Percentiles rank a stretch among this genome's conserved stretches.
Conservation (phyloP, 2,113 vertebrate species). For the Collichthys lucidus region DNA sequence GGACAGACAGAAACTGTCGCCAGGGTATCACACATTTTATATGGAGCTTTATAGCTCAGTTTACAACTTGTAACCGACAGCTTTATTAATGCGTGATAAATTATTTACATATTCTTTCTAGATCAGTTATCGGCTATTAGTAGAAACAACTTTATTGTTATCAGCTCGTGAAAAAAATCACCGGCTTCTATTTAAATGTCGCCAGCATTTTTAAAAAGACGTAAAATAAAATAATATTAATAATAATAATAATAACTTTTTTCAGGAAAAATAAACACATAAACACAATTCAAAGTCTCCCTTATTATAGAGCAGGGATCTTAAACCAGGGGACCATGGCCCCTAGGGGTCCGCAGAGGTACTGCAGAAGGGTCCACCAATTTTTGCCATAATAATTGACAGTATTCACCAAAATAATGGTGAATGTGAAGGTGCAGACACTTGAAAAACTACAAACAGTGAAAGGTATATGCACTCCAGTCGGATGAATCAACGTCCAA, state of each 20-base stretch:
- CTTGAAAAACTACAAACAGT: too few species aligned
- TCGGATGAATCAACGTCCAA: too few species aligned
- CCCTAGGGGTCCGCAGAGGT: too few species aligned
- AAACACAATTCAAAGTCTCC: background rate
- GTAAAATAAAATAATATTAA: too few species aligned
- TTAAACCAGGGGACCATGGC: too few species aligned
- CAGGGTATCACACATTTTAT: background rate
- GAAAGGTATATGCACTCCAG: too few species aligned
- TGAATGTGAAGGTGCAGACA: too few species aligned
- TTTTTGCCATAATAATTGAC: too few species aligned
- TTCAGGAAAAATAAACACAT: background rate
- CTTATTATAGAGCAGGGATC: too few species aligned
- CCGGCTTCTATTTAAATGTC: background rate
- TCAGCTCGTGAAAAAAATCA: background rate
- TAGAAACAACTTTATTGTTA: background rate
- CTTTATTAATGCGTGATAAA: background rate
- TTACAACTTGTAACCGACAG: background rate
- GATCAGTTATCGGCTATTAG: background rate
- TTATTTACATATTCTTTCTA: background rate
- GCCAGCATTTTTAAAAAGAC: background rate
- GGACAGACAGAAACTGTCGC: background rate
- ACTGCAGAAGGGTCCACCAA: too few species aligned
- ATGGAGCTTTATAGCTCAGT: background rate
- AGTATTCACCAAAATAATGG: too few species aligned
- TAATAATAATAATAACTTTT: too few species aligned